Base-by-base conservation (phyloP, 2,888 invertebrate species). In the Eurytoma adleriae region DNA sequence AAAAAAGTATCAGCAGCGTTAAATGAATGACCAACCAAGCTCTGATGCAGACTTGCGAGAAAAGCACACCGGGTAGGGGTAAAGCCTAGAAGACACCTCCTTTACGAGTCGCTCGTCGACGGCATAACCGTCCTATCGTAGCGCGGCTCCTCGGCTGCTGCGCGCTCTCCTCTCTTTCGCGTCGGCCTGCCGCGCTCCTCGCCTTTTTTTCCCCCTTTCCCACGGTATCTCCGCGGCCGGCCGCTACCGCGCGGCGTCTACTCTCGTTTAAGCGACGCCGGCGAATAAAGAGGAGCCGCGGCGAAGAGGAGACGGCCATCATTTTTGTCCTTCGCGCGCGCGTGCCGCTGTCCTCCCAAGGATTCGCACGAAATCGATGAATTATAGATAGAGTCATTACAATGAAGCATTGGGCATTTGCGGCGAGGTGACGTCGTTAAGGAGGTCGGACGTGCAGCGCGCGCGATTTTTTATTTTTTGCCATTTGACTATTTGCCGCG, bases 11-110 rank as follows among this genome's bases (percentile, higher is more conserved):
- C 40, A 2, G n/a, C 3, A 10, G 18, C 57, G 18, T 18, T 10
- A n/a, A 18, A 10, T 5, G 57, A 18, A 18, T 16, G 57, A 2
- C n/a, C n/a, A 57, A 12, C n/a, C 20, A 20, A 20, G 7, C 10
- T 20, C 57, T n/a, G 12, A 18, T 1, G 56, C 56, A 56, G 5
- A n/a, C n/a, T 1, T 1, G 16, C 5, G 14, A 18, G 56, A n/a
- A 16, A 56, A 56, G 2, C 16, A 10, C 0, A 20, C 20, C 27
- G 68, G 68, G 30, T 20, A 61, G 59, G 64, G 81, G 83, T 72
- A 83, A 82, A n/a, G 83, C 83, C 82, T 84, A 85, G 83, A 86
- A 86, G 85, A 86, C 87, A 87, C 87, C 86, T 87, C 84, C 85
- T 85, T 86, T 83, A 82, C 85, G 85, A 83, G 82, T 27, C 18